Percentiles rank a stretch among this genome's conserved stretches.
Evolutionary conservation across 2,888 invertebrate species (phyloP).

Genomic region (Luffia ferchaultella): DNA sequence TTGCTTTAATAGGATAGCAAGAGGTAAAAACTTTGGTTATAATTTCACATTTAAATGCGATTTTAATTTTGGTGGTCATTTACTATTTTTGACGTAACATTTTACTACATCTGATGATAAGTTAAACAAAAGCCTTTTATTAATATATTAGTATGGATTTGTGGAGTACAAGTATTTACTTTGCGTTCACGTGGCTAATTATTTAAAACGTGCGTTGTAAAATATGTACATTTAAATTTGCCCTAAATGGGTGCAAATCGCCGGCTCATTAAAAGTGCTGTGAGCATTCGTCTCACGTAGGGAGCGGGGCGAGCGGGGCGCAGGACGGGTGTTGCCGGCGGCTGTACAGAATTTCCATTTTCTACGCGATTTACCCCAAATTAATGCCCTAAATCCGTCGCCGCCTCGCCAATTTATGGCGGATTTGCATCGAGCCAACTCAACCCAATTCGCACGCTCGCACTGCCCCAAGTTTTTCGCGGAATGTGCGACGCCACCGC

Average conservation of each 20-base stretch:
- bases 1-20: too few relatives aligned
- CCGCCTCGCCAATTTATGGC: constrained; percentile 52
- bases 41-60: too few relatives aligned
- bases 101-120: too few relatives aligned
- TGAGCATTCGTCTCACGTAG: neutral
- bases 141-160: too few relatives aligned
- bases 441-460: constrained; percentile 9
- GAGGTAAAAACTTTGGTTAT: too few relatives aligned
- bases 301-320: neutral
- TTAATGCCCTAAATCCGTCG: constrained; percentile 57
- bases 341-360: constrained; percentile 65
- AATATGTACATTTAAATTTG: neutral
- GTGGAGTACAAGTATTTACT: too few relatives aligned
- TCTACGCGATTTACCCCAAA: constrained; percentile 62
- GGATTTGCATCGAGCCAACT: constrained; percentile 49
- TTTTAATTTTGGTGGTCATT: too few relatives aligned
- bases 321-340: constrained; percentile 27
- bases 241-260: neutral
- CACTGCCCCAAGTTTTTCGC: neutral
- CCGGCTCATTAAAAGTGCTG: neutral
- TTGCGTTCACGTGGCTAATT: neutral
- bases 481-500: neutral
- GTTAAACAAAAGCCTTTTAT: too few relatives aligned
- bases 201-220: neutral
- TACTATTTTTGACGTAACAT: too few relatives aligned